Percentiles rank a stretch among this genome's conserved stretches.
phyloP scores from a whole-genome alignment of 2,888 invertebrate genomes.

The Erebia epiphron region DNA sequence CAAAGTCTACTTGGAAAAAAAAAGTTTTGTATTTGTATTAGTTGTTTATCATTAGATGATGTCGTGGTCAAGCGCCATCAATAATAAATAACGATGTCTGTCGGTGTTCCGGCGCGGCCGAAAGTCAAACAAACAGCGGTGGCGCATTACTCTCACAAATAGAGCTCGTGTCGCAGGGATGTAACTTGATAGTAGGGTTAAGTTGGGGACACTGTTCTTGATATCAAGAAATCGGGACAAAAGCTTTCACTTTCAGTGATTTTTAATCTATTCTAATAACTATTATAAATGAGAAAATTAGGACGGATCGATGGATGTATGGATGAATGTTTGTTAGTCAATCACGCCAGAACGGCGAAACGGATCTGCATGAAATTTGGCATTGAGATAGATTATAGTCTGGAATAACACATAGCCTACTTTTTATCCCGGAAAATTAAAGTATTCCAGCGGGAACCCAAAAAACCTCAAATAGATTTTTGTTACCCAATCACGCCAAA shows the following conservation, averaged over 20 bases:
- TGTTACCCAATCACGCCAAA: no score
- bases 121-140: constrained; percentile 19
- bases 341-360: no score
- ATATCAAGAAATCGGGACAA: constrained; percentile 3
- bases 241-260: background rate
- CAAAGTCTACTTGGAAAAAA: no score
- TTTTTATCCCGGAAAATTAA: no score
- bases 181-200: constrained; percentile 35
- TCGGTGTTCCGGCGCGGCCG: background rate
- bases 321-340: no score
- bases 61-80: constrained; percentile 5
- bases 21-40: background rate
- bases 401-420: no score
- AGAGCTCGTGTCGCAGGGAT: constrained; percentile 19
- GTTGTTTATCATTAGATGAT: background rate
- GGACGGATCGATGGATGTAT: no score
- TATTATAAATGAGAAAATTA: no score
- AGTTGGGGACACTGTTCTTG: background rate
- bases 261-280: background rate
- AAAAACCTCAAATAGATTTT: no score
- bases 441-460: no score
- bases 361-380: no score
- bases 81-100: constrained; percentile 13
- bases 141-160: constrained; percentile 29
- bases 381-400: no score